Evolutionary conservation across 2,113 vertebrate species (phyloP), one percentile per base, ranked within the genome.

Genomic region (Cheilinus undulatus): DNA sequence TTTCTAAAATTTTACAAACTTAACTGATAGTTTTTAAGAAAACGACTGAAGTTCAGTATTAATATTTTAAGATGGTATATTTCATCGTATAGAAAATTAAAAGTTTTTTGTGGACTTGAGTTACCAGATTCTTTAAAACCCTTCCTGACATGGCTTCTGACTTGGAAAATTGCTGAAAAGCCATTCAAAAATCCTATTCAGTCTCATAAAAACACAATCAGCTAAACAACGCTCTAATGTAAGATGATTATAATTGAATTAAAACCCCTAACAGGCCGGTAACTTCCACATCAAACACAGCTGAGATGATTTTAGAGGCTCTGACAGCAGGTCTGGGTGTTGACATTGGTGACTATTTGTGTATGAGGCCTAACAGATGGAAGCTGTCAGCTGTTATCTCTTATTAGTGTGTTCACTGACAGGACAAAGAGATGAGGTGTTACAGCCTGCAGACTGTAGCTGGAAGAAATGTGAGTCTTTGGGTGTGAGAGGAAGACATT

Each of bases 361-460:
- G 24, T 23, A 42, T 71, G 73, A 83, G 7, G 30, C 24, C 12
- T 0, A 20, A 52, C 63, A 40, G 66, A 50, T 14, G 28, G 40
- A 69, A 53, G 66, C 62, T 73, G 71, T 76, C 63, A 52, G 9
- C 56, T 43, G 23, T 36, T 27, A 4, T 73, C 58, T 58, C 58
- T 43, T 36, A 7, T 50, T 48, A 51, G 19, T 66, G 13, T 64
- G 50, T 32, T 54, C 36, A 28, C 12, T 36, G 49, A 68, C 56
- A 19, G 34, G 53, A 54, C 15, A 23, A 69, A 43, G 24, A 0
- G n/a, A 28, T 43, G 24, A 40, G 22, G 73, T 57, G 48, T 60
- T 24, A 54, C 1, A 22, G 62, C 57, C 51, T 53, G 43, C 32
- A 52, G 75, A 19, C 32, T 46, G 62, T 36, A 80, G 64, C 65